Percentiles rank a stretch among this genome's conserved stretches.
These are phyloP conservation scores for Lota lota DNA, from an alignment of 2,113 vertebrate genomes.

Conservation along the genomic window DNA sequence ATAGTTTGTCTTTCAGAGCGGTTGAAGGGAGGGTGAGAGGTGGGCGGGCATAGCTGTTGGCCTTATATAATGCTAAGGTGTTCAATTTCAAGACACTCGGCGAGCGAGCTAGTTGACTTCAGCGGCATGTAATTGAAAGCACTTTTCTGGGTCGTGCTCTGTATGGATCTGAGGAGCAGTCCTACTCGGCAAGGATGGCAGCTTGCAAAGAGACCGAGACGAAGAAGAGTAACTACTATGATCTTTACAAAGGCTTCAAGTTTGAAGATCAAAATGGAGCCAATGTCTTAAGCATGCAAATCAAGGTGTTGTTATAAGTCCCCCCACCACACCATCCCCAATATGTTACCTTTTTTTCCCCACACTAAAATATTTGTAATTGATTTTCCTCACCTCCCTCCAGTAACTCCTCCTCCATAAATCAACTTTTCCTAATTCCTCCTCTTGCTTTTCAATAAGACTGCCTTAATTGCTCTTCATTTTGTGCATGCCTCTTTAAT, in stretches of 20 bases:
- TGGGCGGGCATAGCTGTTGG: constrained; percentile 12
- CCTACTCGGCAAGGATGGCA: constrained; percentile 39
- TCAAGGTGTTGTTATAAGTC: too few relatives aligned
- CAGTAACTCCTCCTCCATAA: too few relatives aligned
- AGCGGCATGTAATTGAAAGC: constrained; percentile 56
- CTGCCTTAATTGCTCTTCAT: constrained; percentile 3
- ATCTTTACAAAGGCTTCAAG: constrained; percentile 24
- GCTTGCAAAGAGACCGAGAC: constrained; percentile 27
- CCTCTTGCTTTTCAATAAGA: constrained; percentile 7
- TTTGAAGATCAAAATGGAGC: constrained; percentile 40
- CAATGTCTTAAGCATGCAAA: neutral
- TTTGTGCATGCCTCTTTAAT: constrained; percentile 28
- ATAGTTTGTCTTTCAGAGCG: constrained; percentile 27
- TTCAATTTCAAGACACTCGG: constrained; percentile 53
- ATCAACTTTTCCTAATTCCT: constrained; percentile 3
- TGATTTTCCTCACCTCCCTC: too few relatives aligned
- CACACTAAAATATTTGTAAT: too few relatives aligned
- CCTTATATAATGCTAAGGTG: constrained; percentile 43
- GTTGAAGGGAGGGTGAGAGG: constrained; percentile 7
- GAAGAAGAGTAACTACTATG: constrained; percentile 26
- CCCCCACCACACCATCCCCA: too few relatives aligned
- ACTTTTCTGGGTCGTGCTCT: constrained; percentile 57
- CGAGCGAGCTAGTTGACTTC: constrained; percentile 32
- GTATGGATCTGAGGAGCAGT: constrained; percentile 53
- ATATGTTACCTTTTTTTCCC: too few relatives aligned